Evolutionary conservation across 1,140 invertebrate genomes (phyloP).

Genomic region (Penaeus vannamei): DNA sequence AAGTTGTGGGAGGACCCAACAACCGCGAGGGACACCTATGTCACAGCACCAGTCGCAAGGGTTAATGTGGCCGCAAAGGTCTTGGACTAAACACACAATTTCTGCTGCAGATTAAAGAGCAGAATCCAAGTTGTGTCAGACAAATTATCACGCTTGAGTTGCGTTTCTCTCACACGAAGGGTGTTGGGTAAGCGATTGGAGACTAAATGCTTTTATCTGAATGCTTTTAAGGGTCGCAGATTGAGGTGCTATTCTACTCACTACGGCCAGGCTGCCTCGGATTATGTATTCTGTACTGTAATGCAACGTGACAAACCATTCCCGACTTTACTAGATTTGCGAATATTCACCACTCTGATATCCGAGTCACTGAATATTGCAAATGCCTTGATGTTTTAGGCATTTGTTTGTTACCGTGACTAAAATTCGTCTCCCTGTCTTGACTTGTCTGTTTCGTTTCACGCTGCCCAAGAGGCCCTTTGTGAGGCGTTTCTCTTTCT

Average conservation of each 20-base stretch:
- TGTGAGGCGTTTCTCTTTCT: too few species aligned
- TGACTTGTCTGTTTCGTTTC: too few species aligned
- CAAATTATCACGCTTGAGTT: constrained; percentile 45
- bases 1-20: not conserved
- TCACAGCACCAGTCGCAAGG: constrained; percentile 26
- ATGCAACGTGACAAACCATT: too few species aligned
- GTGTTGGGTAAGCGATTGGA: constrained; percentile 21
- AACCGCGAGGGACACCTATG: constrained; percentile 34
- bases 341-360: too few species aligned
- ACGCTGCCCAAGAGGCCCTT: too few species aligned
- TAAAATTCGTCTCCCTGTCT: too few species aligned
- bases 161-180: constrained; percentile 29
- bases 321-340: too few species aligned
- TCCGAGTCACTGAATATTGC: too few species aligned
- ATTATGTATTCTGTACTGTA: too few species aligned
- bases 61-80: constrained; percentile 39
- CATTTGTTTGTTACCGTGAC: too few species aligned
- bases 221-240: constrained; percentile 24
- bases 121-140: constrained; percentile 33
- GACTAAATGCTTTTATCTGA: constrained; percentile 31
- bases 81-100: constrained; percentile 45
- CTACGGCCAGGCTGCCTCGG: too few species aligned
- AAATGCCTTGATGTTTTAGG: too few species aligned
- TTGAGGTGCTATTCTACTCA: not conserved
- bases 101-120: constrained; percentile 47